These are phyloP conservation scores for Philaethria dido DNA, from an alignment of 2,888 invertebrate genomes.

Conservation along the genomic window DNA sequence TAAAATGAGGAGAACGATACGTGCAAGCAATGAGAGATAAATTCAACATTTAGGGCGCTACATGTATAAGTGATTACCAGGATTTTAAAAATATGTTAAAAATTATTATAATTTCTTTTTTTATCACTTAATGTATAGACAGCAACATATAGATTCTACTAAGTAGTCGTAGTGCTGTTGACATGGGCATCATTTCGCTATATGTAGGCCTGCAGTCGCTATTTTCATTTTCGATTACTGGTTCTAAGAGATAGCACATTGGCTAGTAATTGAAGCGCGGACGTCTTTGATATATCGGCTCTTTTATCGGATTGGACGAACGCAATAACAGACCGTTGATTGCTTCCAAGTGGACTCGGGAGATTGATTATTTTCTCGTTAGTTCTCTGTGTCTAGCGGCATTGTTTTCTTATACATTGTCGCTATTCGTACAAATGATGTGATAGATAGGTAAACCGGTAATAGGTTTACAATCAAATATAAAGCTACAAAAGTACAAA, in stretches of 20 bases:
- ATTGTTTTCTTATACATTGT: constrained; percentile 58
- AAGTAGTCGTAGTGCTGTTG: constrained; percentile 53
- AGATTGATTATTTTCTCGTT: constrained; percentile 83
- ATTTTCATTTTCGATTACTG: constrained; percentile 77
- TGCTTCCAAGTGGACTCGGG: constrained; percentile 80
- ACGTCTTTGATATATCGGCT: constrained; percentile 83
- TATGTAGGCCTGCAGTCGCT: constrained; percentile 59
- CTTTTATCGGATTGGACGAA: constrained; percentile 82
- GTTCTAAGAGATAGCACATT: constrained; percentile 74
- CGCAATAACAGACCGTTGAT: constrained; percentile 82
- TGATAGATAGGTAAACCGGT: constrained; percentile 23
- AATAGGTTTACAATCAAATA: neutral
- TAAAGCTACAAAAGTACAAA: neutral
- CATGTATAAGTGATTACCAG: too few species aligned
- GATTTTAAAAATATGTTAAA: too few species aligned
- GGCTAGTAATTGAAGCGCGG: constrained; percentile 79
- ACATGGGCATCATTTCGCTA: constrained; percentile 52
- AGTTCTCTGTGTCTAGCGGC: constrained; percentile 55
- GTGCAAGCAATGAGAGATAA: too few species aligned
- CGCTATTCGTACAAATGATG: constrained; percentile 27
- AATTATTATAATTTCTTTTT: too few species aligned
- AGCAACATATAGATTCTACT: neutral
- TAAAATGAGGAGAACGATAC: too few species aligned
- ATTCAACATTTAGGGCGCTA: too few species aligned
- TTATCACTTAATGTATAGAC: too few species aligned